Base-by-base conservation (phyloP, 2,113 vertebrate genomes). In the Cacatua alba region DNA sequence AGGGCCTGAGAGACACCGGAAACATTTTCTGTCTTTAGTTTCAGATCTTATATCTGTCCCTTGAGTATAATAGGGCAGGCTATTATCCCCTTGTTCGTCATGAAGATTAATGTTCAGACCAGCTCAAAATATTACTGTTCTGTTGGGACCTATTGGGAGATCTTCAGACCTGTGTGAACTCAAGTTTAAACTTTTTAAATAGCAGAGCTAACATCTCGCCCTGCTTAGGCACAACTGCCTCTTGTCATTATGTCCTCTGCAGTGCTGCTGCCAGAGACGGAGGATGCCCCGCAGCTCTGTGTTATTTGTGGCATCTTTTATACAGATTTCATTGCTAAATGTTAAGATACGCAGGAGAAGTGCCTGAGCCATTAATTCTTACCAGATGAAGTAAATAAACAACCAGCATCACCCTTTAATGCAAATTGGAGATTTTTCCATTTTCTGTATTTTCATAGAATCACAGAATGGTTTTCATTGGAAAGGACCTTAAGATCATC, bases 61-160 rank as follows among this genome's bases (percentile, higher is more conserved):
- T 76, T 23, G 74, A 84, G 95, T 68, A 41, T 89, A 87, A 95
- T 88, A 96, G 69, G 81, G 94, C 63, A 89, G 67, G 57, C 41
- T 95, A 89, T 94, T 95, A 92, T 91, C 70, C 96, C 83, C 93
- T 89, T 92, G 86, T 96, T 95, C 86, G 1, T 95, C 89, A 84
- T 92, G 86, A 95, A 91, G 93, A 96, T 95, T 91, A 95, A 96
- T 94, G 94, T 92, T 85, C 86, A 95, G 86, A 89, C 69, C 72
- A 82, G 83, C 78, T 96, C 91, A 95, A 97, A 95, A 92, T 87
- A 92, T 70, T 96, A 87, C 89, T 82, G 84, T 84, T 91, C 91
- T 87, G 24, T 49, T 71, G 95, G 89, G 93, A 95, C 57, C 48
- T 52, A 69, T 68, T 0, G 0, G 62, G 52, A 89, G 84, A 49